Base-by-base conservation (phyloP, 2,113 vertebrate genomes). In the Asarcornis scutulata region DNA sequence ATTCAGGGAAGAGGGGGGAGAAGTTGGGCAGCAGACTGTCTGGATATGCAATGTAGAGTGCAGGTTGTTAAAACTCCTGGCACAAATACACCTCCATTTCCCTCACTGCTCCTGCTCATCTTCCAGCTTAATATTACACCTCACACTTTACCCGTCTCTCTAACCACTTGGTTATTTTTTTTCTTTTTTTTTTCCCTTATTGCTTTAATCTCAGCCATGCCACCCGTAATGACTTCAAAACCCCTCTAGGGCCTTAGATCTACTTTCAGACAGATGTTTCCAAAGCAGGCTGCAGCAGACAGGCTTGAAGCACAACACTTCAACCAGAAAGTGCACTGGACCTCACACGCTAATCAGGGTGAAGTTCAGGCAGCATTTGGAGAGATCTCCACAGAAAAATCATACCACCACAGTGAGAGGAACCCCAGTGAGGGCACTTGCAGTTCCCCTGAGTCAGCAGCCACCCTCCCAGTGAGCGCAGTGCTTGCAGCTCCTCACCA, bases 141-240 rank as follows among this genome's bases (percentile, higher is more conserved):
- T 95, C 95, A 89, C 92, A 79, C 64, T 94, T 95, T 64, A 94
- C 77, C 68, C 2, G 0, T 73, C 48, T 87, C 89, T 91, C 76
- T 93, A 90, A 86, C 83, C 66, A 34, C 53, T 93, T 67, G 50
- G 50, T 91, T 96, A 82, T 89, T 94, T 93, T 93, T 87, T 95
- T 50, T 52, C 9, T 29, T 56, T 77, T 92, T 74, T 34, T 21
- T 95, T 86, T 95, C 93, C 93, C 93, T 86, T 95, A 86, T 94
- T 95, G 87, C 86, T 96, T 91, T 91, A 91, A 91, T 95, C 95
- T 96, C 84, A 88, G 88, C 76, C 79, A 63, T 93, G 77, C 74
- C 91, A 95, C 53, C 86, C 31, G 75, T 91, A 95, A 97, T 88
- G 80, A 84, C 83, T 97, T 97, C 85, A 95, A 95, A 97, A 97